Evolutionary conservation across 2,113 vertebrate genomes (phyloP), one percentile per base, ranked within the genome.

Genomic region (Prochilodus magdalenae): DNA sequence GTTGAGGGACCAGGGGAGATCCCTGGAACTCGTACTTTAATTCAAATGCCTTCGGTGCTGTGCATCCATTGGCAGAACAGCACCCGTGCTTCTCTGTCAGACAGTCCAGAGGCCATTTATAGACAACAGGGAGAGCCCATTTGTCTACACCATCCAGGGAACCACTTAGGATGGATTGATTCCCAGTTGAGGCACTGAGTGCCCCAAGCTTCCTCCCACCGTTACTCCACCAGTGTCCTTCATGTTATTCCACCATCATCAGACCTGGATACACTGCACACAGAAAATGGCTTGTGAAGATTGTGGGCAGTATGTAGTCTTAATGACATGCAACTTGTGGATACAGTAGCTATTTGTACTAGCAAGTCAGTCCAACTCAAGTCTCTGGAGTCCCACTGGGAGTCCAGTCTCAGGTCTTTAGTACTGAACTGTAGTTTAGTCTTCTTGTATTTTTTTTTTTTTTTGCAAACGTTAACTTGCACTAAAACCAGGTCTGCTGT

Each of bases 121-220:
- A 67, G 60, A 75, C 62, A 81, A 47, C 15, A 44, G 49, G 79
- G 40, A 24, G 60, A 67, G 62, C 33, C 24, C 51, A 57, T 65
- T 78, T 78, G 40, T 73, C 70, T 67, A 49, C 40, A 73, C 20
- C 57, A 83, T 29, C 66, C 49, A 29, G 22, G 26, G 22, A 40
- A 40, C 15, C 57, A 65, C 44, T 73, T 27, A 73, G 18, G 27
- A 78, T 22, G 60, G 18, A 78, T 36, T 53, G 6, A 82, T 74
- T 69, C 36, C 51, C 65, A 67, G 63, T 26, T 53, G 60, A 67
- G 15, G 22, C 66, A 70, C 20, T 76, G 20, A 22, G 75, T 36
- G 4, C 49, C 22, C 70, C 47, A 26, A 33, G 36, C 22, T 71
- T 60, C 13, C 49, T 73, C 22, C 36, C 49, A 69, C 29, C 70